phyloP scores from a whole-genome alignment of 2,113 vertebrate species.

The Campylomormyrus tamandua region DNA sequence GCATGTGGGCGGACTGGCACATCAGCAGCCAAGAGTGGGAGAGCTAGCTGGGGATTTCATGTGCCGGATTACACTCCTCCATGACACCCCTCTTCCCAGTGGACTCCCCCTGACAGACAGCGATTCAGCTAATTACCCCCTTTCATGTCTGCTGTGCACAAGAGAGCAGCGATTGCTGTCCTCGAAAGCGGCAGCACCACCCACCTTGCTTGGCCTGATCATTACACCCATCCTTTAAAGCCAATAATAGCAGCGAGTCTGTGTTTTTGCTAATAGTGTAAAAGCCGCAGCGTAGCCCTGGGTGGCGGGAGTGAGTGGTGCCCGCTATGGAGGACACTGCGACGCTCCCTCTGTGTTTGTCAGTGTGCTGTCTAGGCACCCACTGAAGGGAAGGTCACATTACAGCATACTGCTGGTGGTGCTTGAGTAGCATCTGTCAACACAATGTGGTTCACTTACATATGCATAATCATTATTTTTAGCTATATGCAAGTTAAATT shows the following conservation, averaged over 20 bases:
- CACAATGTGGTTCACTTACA: not conserved
- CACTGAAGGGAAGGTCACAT: not conserved
- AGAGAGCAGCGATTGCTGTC: not conserved
- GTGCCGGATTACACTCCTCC: not conserved
- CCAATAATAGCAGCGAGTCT: not conserved
- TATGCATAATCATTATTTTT: not conserved
- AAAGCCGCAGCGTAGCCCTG: not conserved
- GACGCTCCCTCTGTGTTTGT: not conserved
- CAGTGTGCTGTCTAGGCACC: not conserved
- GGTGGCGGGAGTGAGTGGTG: not conserved
- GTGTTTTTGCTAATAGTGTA: not conserved
- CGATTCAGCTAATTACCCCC: not conserved
- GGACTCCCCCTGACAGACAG: not conserved
- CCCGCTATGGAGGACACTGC: not conserved
- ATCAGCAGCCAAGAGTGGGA: not conserved
- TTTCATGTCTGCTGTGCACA: not conserved
- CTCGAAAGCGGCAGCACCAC: not conserved
- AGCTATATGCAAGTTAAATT: not conserved
- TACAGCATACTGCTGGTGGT: not conserved
- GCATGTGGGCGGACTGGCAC: not conserved
- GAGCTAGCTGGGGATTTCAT: not conserved
- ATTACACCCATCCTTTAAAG: not conserved
- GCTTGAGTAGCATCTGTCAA: not conserved
- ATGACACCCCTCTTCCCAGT: not conserved
- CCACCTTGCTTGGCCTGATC: not conserved